A percentile compares a stretch with the other conserved stretches of the same genome.
phyloP scores from a whole-genome alignment of 2,113 vertebrate genomes.

The Zosterops japonicus region DNA sequence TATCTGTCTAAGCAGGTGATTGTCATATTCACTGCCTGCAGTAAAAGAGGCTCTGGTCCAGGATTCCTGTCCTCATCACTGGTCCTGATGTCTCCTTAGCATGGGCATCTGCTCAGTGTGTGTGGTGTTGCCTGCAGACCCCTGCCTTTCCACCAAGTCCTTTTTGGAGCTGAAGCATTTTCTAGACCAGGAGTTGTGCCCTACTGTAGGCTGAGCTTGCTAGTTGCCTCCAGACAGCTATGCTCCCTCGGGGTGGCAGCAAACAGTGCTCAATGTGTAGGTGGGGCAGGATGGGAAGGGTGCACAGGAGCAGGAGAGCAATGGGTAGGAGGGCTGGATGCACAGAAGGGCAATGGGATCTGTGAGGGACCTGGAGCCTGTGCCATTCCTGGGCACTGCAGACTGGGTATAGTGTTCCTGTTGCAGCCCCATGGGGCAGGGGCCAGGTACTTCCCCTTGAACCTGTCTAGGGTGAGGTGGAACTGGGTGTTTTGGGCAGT shows the following conservation, averaged over 20 bases:
- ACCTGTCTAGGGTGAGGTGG: not conserved
- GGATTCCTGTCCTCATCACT: not conserved
- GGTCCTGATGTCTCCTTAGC: rapidly evolving
- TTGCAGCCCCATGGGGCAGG: not conserved
- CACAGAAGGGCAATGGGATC: not conserved
- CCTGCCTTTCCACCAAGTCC: not conserved
- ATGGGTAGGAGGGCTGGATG: not conserved
- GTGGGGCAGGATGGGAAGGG: not conserved
- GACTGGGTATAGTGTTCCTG: not conserved
- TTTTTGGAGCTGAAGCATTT: not conserved
- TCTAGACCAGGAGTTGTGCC: not conserved
- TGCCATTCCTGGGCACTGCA: not conserved
- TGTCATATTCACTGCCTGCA: not conserved
- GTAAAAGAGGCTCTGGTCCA: not conserved
- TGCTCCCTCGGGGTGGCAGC: not conserved
- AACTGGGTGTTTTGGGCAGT: not conserved
- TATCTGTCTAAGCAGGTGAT: not conserved
- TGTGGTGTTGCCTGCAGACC: not conserved
- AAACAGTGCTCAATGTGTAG: not conserved
- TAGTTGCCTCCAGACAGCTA: not conserved
- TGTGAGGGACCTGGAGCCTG: not conserved
- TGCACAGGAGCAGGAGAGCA: not conserved
- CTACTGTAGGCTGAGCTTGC: not conserved
- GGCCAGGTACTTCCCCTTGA: not conserved
- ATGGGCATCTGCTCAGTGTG: not conserved